phyloP scores from a whole-genome alignment of 2,888 invertebrate genomes.

The Unio pictorum region DNA sequence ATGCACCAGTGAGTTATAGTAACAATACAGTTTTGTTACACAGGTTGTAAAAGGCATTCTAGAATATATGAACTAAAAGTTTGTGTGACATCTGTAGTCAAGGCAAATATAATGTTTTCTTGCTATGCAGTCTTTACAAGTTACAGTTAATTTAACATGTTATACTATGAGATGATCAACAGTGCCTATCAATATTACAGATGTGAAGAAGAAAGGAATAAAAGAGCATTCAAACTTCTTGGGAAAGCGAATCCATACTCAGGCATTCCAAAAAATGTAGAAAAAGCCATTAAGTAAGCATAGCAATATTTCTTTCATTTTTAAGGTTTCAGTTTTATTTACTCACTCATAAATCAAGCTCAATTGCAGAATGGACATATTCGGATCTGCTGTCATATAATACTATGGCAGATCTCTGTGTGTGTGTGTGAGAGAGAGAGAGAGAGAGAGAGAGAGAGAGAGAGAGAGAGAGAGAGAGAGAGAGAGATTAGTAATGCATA shows the following conservation, averaged over 20 bases:
- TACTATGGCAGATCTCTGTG: not conserved
- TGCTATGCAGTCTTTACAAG: not conserved
- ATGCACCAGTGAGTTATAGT: no score
- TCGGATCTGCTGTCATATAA: not conserved
- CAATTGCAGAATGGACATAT: not conserved
- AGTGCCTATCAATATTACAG: constrained; percentile 21
- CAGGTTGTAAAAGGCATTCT: no score
- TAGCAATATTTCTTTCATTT: not conserved
- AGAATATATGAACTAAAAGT: no score
- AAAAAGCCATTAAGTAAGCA: constrained; percentile 50
- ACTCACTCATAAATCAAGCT: not conserved
- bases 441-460: no score
- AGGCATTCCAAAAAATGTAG: constrained; percentile 48
- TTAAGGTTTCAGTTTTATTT: no score
- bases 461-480: no score
- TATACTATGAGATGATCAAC: not conserved
- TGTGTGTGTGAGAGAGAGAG: no score
- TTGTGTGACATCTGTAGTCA: no score
- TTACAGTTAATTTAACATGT: not conserved
- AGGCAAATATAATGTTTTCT: no score
- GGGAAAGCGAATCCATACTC: constrained; percentile 51
- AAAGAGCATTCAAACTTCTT: constrained; percentile 34
- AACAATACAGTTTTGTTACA: no score
- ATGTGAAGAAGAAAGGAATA: constrained; percentile 43
- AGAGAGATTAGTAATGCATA: no score